Conservation (phyloP, 2,797 vertebrate species). For the Mallotus villosus region DNA sequence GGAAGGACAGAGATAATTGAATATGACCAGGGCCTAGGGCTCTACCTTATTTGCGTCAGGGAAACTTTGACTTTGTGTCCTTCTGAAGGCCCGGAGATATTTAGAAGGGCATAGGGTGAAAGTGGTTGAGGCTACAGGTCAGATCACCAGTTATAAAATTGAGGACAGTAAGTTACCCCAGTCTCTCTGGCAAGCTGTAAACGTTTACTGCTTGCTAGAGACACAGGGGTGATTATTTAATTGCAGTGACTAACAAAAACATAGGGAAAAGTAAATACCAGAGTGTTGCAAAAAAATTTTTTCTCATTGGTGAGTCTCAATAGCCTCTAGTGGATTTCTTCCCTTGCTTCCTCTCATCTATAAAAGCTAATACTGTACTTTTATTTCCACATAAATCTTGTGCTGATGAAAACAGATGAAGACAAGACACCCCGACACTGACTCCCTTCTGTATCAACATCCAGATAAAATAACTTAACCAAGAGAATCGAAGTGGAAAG, state of each 20-base stretch:
- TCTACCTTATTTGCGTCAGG: not conserved
- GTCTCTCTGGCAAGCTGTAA: no score
- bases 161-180: not conserved
- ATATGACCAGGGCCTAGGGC: not conserved
- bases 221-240: not conserved
- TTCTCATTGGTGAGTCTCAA: not conserved
- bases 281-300: not conserved
- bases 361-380: not conserved
- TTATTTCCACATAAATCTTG: not conserved
- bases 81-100: conserved; percentile 58
- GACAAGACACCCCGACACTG: not conserved
- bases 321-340: not conserved
- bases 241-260: no score
- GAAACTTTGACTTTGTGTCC: not conserved
- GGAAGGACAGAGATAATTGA: not conserved
- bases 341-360: not conserved
- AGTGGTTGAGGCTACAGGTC: not conserved
- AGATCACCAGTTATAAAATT: not conserved
- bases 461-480: no score
- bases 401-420: not conserved
- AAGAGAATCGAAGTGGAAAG: not conserved
- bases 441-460: not conserved
- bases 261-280: not conserved
- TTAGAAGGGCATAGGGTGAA: not conserved
- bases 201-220: not conserved